These are phyloP conservation scores for Corynorhinus townsendii DNA, from an alignment of 2,113 vertebrate genomes.

Conservation along the genomic window DNA sequence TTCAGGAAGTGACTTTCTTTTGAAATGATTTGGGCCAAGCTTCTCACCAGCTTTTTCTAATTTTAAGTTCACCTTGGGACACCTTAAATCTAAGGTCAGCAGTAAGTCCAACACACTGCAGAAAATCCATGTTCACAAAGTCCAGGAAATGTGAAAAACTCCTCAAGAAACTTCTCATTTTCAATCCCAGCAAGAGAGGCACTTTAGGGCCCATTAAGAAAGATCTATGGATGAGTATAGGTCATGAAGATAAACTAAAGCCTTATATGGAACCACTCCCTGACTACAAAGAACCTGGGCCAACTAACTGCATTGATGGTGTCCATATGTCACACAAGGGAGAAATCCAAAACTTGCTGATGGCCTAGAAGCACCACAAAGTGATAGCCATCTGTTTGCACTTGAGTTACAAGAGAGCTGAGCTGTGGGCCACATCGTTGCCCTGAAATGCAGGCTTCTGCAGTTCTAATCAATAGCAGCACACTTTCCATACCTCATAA, in stretches of 20 bases:
- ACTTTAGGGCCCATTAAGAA: too few relatives aligned
- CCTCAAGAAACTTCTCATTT: too few relatives aligned
- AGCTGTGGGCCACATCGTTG: constrained; percentile 56
- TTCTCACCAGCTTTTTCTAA: background rate
- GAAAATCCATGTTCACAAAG: too few relatives aligned
- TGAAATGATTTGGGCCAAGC: background rate
- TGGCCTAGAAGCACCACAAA: background rate
- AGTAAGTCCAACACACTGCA: background rate
- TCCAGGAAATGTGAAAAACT: too few relatives aligned
- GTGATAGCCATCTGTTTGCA: background rate
- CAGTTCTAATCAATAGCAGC: constrained; percentile 86
- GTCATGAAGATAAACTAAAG: constrained; percentile 79
- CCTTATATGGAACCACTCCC: background rate
- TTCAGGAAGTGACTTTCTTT: background rate
- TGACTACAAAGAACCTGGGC: background rate
- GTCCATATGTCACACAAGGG: background rate
- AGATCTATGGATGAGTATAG: constrained; percentile 88
- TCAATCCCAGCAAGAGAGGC: too few relatives aligned
- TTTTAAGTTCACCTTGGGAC: background rate
- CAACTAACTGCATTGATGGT: background rate
- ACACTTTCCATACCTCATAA: constrained; percentile 81
- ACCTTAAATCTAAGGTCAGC: background rate
- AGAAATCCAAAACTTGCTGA: background rate
- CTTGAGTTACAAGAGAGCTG: background rate
- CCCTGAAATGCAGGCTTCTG: constrained; percentile 81